Evolutionary conservation across 2,797 vertebrate species (phyloP), one percentile per base, ranked within the genome.

Genomic region (Rhynchotus rufescens): DNA sequence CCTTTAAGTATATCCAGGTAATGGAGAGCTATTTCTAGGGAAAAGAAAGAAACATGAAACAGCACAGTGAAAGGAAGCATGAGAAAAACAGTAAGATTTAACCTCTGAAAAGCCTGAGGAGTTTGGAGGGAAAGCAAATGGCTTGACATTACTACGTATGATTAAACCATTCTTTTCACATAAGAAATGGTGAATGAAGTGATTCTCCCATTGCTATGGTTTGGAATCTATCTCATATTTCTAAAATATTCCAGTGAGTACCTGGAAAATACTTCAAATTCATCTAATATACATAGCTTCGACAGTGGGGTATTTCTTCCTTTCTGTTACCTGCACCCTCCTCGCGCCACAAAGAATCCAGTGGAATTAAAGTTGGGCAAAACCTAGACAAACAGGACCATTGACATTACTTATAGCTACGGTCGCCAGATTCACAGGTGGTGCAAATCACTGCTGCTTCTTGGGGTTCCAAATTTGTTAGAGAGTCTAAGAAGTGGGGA

Each of bases 181-280:
- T 28, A 42, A 59, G 20, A 11, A 62, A 56, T 17, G 38, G 9
- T 56, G 38, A 28, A 54, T 6, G 22, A 5, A 78, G 69, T 1
- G 5, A 34, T 7, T 89, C 51, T 61, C 49, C 42, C 22, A 15
- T 12, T 25, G 34, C 22, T 38, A 23, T 19, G 72, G 40, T 51
- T 86, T 86, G 79, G 30, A 77, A 83, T 36, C 16, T 44, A 15
- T 23, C n/a, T 69, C 34, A 40, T 17, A 66, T 42, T 32, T 32
- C 80, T 68, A 38, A 84, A 87, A 59, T 32, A 15, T 15, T 79
- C 28, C 56, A 75, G 21, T 4, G 73, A 51, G 40, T 54, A 75
- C 44, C 66, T 78, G 64, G n/a, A 87, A 91, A 89, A 66, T 21
- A 23, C 16, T 83, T 76, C 45, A 17, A 65, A 23, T 92, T 95